A percentile compares a stretch with the other conserved stretches of the same genome.
Evolutionary conservation across 2,797 vertebrate species (phyloP).

Genomic region (Myioborus miniatus): DNA sequence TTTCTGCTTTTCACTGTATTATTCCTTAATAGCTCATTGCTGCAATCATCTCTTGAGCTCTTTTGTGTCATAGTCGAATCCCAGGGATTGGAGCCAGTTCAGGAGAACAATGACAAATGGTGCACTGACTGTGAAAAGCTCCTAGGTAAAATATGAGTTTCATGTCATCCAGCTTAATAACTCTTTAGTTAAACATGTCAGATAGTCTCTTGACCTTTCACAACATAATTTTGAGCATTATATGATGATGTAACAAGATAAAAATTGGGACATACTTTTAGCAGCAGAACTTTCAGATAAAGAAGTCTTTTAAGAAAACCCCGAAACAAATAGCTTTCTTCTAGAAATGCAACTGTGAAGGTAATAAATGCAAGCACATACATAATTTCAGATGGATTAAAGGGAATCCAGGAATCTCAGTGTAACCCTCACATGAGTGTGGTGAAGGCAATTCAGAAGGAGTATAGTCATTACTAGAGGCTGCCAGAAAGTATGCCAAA

Average conservation of each 20-base stretch:
- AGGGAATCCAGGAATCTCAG: slow-evolving; percentile 67
- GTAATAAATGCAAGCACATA: slow-evolving; percentile 37
- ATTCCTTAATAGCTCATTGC: not conserved
- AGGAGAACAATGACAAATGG: not conserved
- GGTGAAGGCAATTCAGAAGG: slow-evolving; percentile 69
- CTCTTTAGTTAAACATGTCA: not conserved
- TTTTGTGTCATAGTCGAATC: not conserved
- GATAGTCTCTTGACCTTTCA: not conserved
- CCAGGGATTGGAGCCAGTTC: not conserved
- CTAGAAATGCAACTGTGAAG: slow-evolving; percentile 34
- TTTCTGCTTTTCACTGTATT: not conserved
- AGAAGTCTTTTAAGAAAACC: not conserved
- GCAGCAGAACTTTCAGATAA: slow-evolving; percentile 22
- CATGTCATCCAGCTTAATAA: not conserved
- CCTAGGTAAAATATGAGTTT: not conserved
- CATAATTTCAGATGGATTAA: slow-evolving; percentile 51
- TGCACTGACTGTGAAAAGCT: not conserved
- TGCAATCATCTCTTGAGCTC: not conserved
- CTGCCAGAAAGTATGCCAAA: slow-evolving; percentile 63
- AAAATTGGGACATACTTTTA: not conserved
- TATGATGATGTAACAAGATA: not conserved
- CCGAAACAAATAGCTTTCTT: slow-evolving; percentile 35
- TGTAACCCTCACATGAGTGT: slow-evolving; percentile 54
- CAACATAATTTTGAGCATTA: not conserved
- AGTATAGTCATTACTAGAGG: slow-evolving; percentile 61